These are phyloP conservation scores for Tanypteryx hageni DNA, from an alignment of 2,888 invertebrate genomes.

Conservation along the genomic window DNA sequence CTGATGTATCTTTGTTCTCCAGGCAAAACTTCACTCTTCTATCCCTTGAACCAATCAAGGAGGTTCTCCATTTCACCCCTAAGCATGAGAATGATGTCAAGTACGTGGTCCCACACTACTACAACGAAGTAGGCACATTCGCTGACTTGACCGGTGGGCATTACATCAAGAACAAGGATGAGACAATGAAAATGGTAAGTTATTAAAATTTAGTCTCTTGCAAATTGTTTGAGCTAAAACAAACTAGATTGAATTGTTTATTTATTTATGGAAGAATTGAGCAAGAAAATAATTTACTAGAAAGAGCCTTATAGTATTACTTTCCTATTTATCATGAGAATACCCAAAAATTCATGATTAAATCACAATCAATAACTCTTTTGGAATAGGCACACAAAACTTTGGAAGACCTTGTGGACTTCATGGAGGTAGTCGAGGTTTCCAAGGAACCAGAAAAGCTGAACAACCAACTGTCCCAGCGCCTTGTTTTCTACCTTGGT, in stretches of 20 bases:
- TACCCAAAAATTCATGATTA: neutral
- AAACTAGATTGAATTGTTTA: neutral
- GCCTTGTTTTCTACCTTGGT: slow-evolving; percentile 10
- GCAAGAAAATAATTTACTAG: neutral
- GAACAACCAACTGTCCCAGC: neutral
- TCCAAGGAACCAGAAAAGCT: slow-evolving; percentile 19
- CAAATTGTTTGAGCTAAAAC: neutral
- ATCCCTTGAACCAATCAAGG: neutral
- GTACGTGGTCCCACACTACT: slow-evolving; percentile 14
- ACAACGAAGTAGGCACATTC: slow-evolving; percentile 11
- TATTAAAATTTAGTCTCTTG: neutral
- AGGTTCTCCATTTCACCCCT: neutral
- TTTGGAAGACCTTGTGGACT: slow-evolving; percentile 2
- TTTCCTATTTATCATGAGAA: neutral
- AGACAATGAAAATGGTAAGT: slow-evolving; percentile 25
- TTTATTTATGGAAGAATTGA: neutral
- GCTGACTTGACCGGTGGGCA: slow-evolving; percentile 9
- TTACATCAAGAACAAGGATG: neutral
- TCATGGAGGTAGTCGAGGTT: slow-evolving; percentile 22
- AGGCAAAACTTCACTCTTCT: slow-evolving; percentile 57
- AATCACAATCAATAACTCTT: neutral
- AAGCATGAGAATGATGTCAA: slow-evolving; percentile 10
- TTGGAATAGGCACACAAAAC: neutral
- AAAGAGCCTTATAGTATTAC: neutral
- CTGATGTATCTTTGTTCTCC: neutral